These are phyloP conservation scores for Dichetophora obliterata DNA, from an alignment of 2,888 invertebrate species.

Conservation along the genomic window DNA sequence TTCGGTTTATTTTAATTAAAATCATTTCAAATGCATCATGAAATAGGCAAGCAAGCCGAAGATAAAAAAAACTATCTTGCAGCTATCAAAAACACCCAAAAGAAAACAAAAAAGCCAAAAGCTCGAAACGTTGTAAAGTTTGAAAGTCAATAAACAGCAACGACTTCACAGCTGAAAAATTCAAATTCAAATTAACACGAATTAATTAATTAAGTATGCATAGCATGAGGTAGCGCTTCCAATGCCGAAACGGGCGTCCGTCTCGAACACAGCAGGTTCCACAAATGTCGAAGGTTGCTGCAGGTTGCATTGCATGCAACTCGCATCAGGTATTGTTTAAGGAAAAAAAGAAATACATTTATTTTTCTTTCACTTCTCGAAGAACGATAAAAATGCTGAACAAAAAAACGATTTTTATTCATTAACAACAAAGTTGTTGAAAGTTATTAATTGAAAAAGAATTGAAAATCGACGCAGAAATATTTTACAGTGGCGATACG, in stretches of 20 bases:
- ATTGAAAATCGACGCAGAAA: too few relatives aligned
- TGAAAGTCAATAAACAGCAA: slow-evolving; percentile 33
- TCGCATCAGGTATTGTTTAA: background rate
- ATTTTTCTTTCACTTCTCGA: too few relatives aligned
- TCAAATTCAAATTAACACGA: slow-evolving; percentile 52
- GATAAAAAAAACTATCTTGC: background rate
- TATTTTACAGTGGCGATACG: too few relatives aligned
- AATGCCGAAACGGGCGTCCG: background rate
- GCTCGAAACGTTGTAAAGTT: slow-evolving; percentile 5
- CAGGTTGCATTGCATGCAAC: slow-evolving; percentile 17
- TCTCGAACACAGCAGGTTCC: background rate
- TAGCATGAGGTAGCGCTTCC: slow-evolving; percentile 41
- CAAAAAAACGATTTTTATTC: too few relatives aligned
- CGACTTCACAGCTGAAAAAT: slow-evolving; percentile 40
- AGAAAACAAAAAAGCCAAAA: slow-evolving; percentile 10
- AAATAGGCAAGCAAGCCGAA: background rate
- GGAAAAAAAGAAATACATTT: too few relatives aligned
- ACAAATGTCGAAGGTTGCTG: background rate
- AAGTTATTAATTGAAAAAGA: too few relatives aligned
- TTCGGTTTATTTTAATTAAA: slow-evolving; percentile 28
- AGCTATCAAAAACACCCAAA: slow-evolving; percentile 20
- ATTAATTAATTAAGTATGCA: slow-evolving; percentile 67
- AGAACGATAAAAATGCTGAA: too few relatives aligned
- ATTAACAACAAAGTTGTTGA: too few relatives aligned
- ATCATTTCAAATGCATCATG: slow-evolving; percentile 27